Percentiles rank a stretch among this genome's conserved stretches.
Conservation (phyloP, 2,797 vertebrate genomes). For the Neosalanx taihuensis region DNA sequence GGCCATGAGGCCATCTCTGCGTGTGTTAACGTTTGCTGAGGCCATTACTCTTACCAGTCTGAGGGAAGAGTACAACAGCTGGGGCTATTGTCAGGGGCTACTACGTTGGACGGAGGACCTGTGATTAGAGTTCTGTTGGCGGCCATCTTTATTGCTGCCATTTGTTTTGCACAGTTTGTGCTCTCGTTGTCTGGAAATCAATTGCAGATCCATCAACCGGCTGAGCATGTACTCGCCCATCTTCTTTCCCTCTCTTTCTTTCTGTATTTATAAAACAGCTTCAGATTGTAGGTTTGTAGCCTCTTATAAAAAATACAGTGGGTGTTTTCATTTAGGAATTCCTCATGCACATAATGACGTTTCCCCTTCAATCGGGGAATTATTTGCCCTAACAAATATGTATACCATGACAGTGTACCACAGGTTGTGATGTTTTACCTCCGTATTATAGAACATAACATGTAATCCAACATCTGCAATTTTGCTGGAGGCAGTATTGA, state of each 20-base stretch:
- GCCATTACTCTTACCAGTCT: slow-evolving; percentile 10
- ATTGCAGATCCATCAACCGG: slow-evolving; percentile 10
- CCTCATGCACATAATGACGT: too few relatives aligned
- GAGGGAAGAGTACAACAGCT: slow-evolving; percentile 5
- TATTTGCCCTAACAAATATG: too few relatives aligned
- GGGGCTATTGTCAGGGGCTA: neutral
- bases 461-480: too few relatives aligned
- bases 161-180: slow-evolving; percentile 24
- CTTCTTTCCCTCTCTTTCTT: neutral
- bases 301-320: neutral
- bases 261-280: neutral
- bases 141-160: slow-evolving; percentile 14
- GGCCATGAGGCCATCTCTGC: slow-evolving; percentile 10
- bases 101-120: slow-evolving; percentile 6
- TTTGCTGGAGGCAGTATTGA: too few relatives aligned
- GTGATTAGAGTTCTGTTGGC: slow-evolving; percentile 11
- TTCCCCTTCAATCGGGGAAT: too few relatives aligned
- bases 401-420: too few relatives aligned
- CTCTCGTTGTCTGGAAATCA: slow-evolving; percentile 22
- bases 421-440: too few relatives aligned
- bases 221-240: neutral
- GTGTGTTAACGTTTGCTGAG: slow-evolving; percentile 14
- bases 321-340: too few relatives aligned
- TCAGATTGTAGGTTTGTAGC: neutral
- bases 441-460: too few relatives aligned